These are phyloP conservation scores for Cygnus olor DNA, from an alignment of 2,797 vertebrate genomes.

Conservation along the genomic window DNA sequence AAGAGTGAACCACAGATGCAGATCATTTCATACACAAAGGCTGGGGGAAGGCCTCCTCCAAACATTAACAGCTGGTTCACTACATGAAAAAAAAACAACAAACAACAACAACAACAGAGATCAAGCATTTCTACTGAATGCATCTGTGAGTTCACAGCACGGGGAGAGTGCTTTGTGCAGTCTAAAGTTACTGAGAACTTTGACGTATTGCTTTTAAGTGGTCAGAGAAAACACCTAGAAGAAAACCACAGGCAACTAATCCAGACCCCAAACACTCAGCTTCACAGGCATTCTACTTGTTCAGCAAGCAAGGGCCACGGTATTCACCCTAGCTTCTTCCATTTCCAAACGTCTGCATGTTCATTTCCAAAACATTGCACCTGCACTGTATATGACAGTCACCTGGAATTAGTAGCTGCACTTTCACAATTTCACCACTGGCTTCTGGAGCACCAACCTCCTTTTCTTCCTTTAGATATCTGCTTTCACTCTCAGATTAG, in stretches of 20 bases:
- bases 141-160: background rate
- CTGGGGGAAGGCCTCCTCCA: background rate
- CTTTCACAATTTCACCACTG: background rate
- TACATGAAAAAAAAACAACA: background rate
- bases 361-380: background rate
- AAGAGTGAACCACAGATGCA: background rate
- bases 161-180: fast-evolving
- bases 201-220: fast-evolving
- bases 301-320: background rate
- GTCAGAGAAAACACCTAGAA: background rate
- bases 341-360: background rate
- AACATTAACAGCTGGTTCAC: slow-evolving; percentile 1
- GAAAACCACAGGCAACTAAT: background rate
- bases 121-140: background rate
- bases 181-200: fast-evolving
- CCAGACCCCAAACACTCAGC: background rate
- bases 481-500: background rate
- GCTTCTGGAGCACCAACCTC: background rate
- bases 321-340: background rate
- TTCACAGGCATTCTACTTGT: no score
- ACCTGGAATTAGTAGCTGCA: fast-evolving
- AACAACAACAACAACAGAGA: no score
- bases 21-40: background rate
- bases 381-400: fast-evolving
- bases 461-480: background rate